Conservation (phyloP, 2,797 vertebrate species). For the Merluccius polli region DNA sequence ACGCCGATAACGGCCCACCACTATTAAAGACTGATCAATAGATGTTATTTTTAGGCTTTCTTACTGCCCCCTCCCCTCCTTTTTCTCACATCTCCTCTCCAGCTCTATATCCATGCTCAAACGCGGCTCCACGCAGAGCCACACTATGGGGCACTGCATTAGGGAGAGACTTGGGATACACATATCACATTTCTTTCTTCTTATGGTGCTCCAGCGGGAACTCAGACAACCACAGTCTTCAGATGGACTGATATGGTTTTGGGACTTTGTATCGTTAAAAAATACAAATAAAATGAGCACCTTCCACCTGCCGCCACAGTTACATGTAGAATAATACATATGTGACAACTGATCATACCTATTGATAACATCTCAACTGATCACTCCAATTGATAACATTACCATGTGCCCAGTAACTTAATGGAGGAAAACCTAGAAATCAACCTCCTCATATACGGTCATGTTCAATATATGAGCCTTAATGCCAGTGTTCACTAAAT, state of each 20-base stretch:
- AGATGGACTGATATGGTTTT: background rate
- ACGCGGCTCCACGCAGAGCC: background rate
- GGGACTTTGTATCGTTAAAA: background rate
- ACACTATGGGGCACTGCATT: too few species aligned
- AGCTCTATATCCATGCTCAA: constrained; percentile 2
- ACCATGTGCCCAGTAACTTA: too few species aligned
- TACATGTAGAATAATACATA: background rate
- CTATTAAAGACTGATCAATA: constrained; percentile 36
- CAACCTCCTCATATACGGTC: too few species aligned
- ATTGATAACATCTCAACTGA: background rate
- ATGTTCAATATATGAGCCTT: too few species aligned
- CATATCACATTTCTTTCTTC: too few species aligned
- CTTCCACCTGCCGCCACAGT: too few species aligned
- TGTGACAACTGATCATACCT: background rate
- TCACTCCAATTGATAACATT: too few species aligned
- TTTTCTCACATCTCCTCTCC: background rate
- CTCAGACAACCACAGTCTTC: background rate
- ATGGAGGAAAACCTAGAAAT: too few species aligned
- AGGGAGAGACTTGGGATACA: too few species aligned
- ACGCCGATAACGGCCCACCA: too few species aligned
- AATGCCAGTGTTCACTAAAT: too few species aligned
- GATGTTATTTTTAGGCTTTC: constrained; percentile 35
- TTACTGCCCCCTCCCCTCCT: background rate
- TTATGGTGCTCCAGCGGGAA: too few species aligned
- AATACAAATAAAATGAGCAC: background rate